A percentile compares a stretch with the other conserved stretches of the same genome.
Evolutionary conservation across 35 echinoderm and acorn worm species (phyloP).

Genomic region (Lytechinus pictus): DNA sequence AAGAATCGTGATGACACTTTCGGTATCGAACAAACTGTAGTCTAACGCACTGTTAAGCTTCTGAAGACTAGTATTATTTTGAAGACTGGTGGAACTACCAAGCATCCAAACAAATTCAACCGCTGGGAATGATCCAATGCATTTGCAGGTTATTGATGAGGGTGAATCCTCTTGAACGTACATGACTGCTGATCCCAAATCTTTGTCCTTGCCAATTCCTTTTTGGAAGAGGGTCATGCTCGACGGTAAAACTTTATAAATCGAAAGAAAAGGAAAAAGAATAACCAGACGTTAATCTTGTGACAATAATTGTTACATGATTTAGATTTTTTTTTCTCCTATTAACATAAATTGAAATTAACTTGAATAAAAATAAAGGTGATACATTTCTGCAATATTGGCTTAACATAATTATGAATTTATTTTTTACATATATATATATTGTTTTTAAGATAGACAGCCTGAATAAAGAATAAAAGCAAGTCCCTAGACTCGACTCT

Average conservation of each 20-base stretch:
- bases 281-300: too few species aligned
- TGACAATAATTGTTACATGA: too few species aligned
- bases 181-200: background rate
- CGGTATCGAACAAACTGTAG: background rate
- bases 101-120: background rate
- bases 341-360: too few species aligned
- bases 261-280: background rate
- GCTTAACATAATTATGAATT: too few species aligned
- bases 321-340: too few species aligned
- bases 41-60: background rate
- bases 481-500: background rate
- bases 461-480: background rate
- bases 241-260: background rate
- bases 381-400: too few species aligned
- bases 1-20: background rate
- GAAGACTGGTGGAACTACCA: background rate
- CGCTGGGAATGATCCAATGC: background rate
- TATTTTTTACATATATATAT: too few species aligned
- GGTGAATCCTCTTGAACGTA: background rate
- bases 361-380: too few species aligned
- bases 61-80: background rate
- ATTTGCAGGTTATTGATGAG: background rate
- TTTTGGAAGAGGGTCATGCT: background rate
- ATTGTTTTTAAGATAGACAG: background rate
- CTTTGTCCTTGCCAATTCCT: background rate